Conservation (phyloP, 2,113 vertebrate species). For the Centropristis striata region DNA sequence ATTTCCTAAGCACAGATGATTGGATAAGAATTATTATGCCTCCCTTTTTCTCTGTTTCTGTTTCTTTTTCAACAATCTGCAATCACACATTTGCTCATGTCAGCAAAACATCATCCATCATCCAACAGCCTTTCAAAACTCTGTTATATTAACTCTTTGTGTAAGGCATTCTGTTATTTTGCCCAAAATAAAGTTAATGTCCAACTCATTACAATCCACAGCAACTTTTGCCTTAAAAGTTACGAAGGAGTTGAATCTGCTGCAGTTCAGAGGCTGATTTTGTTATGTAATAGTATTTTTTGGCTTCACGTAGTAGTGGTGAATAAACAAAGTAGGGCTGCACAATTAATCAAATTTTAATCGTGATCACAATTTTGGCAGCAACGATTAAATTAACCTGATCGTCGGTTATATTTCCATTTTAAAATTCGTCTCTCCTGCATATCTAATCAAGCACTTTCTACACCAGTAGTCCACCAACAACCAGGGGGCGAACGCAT, state of each 20-base stretch:
- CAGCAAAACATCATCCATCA: constrained; percentile 22
- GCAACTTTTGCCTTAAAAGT: not conserved
- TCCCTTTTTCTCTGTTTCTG: constrained; percentile 58
- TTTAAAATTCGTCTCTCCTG: too few species aligned
- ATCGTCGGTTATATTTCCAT: too few species aligned
- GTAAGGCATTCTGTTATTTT: not conserved
- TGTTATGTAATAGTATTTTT: not conserved
- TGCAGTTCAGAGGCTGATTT: not conserved
- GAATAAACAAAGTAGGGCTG: too few species aligned
- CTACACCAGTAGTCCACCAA: too few species aligned
- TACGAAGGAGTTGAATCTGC: not conserved
- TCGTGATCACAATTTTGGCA: too few species aligned
- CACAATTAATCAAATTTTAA: too few species aligned
- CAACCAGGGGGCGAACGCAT: too few species aligned
- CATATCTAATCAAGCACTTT: too few species aligned
- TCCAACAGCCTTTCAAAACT: constrained; percentile 12
- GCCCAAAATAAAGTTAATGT: not conserved
- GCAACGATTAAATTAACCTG: too few species aligned
- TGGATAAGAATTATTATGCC: constrained; percentile 66
- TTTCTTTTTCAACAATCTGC: constrained; percentile 73
- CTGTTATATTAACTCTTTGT: too few species aligned
- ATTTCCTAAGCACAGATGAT: constrained; percentile 79
- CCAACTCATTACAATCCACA: not conserved
- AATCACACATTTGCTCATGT: constrained; percentile 45
- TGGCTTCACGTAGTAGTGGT: too few species aligned